Percentiles rank a stretch among this genome's conserved stretches.
These are phyloP conservation scores for Athalia circularis DNA, from an alignment of 2,888 invertebrate species.

Conservation along the genomic window DNA sequence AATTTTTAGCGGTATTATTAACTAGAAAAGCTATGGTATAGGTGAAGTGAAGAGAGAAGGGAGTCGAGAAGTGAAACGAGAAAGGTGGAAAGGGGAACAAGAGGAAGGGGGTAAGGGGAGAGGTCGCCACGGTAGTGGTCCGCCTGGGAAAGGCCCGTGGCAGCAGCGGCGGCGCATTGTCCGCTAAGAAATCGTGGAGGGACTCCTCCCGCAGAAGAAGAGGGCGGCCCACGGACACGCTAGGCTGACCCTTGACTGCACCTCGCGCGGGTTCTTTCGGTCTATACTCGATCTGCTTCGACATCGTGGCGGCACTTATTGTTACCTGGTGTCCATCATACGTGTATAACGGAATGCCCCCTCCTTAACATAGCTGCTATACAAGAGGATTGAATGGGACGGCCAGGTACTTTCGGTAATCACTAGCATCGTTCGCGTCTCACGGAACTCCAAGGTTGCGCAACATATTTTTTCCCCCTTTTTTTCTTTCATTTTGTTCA, in stretches of 20 bases:
- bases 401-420: slow-evolving; percentile 66
- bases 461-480: neutral
- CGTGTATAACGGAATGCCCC: slow-evolving; percentile 46
- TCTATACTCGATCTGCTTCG: neutral
- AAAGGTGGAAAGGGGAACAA: slow-evolving; percentile 38
- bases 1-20: slow-evolving; percentile 25
- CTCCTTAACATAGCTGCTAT: neutral
- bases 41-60: slow-evolving; percentile 27
- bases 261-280: slow-evolving; percentile 55
- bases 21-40: neutral
- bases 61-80: slow-evolving; percentile 49
- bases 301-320: slow-evolving; percentile 17
- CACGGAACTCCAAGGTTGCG: slow-evolving; percentile 27
- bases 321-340: slow-evolving; percentile 35
- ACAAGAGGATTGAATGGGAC: slow-evolving; percentile 49
- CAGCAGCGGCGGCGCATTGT: slow-evolving; percentile 26
- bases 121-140: slow-evolving; percentile 73
- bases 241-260: slow-evolving; percentile 71
- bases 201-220: slow-evolving; percentile 44
- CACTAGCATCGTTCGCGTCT: slow-evolving; percentile 55
- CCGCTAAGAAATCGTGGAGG: slow-evolving; percentile 50
- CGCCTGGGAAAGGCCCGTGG: slow-evolving; percentile 70
- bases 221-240: slow-evolving; percentile 66
- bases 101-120: slow-evolving; percentile 58
- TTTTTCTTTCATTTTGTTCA: no score